phyloP scores from a whole-genome alignment of 2,888 invertebrate genomes.

The Conomelus anceps region DNA sequence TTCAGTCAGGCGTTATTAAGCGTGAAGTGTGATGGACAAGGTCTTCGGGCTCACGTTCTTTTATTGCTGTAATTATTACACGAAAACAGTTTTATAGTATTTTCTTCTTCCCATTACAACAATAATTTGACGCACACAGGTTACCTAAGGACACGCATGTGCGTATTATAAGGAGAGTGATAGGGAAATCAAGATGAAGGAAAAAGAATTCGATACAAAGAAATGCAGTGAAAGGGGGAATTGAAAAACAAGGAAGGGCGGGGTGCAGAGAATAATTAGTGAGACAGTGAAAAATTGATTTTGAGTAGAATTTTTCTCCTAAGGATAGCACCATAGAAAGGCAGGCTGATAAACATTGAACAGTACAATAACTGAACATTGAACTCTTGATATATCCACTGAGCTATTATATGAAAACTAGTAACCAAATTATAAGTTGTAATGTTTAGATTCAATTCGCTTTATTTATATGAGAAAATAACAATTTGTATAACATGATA shows the following conservation, averaged over 20 bases:
- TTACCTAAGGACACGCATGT: not conserved
- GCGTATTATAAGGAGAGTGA: not conserved
- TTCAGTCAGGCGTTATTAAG: not conserved
- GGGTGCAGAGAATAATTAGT: no score
- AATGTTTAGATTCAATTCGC: no score
- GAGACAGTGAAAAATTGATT: not conserved
- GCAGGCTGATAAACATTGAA: no score
- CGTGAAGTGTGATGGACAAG: not conserved
- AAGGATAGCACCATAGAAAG: no score
- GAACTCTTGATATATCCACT: no score
- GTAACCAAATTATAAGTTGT: no score
- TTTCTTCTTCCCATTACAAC: not conserved
- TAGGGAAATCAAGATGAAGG: not conserved
- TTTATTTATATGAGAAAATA: no score
- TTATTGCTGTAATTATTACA: not conserved
- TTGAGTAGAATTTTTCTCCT: not conserved
- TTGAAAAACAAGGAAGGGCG: no score
- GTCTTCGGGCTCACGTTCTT: not conserved
- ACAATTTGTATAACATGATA: no score
- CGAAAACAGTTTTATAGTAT: not conserved
- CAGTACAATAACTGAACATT: no score
- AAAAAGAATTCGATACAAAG: no score
- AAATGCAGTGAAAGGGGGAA: not conserved
- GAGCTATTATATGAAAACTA: no score
- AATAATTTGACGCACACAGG: not conserved